Evolutionary conservation across 2,113 vertebrate genomes (phyloP).

Genomic region (Gymnarchus niloticus): DNA sequence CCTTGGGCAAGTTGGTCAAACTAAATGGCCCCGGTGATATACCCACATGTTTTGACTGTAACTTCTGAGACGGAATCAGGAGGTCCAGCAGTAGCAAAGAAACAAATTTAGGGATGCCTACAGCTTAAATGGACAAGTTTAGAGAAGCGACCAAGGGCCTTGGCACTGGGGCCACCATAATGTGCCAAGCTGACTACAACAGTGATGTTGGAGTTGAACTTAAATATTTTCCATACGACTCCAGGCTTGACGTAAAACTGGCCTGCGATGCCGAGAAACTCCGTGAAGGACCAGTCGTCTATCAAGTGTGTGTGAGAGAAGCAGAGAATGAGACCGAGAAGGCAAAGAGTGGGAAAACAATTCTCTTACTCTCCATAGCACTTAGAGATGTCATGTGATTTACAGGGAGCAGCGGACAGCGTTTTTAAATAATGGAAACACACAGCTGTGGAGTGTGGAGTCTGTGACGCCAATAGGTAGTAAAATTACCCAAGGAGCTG

Average conservation of each 20-base stretch:
- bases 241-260: too few species aligned
- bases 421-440: constrained; percentile 54
- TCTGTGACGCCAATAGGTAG: constrained; percentile 54
- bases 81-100: background rate
- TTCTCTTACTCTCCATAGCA: background rate
- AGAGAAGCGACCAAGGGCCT: background rate
- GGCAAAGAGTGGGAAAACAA: background rate
- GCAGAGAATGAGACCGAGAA: background rate
- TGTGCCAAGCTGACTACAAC: background rate
- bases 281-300: background rate
- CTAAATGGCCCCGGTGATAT: background rate
- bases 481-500: constrained; percentile 49
- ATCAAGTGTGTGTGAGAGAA: background rate
- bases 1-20: background rate
- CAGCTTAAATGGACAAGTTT: background rate
- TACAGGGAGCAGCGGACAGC: constrained; percentile 26
- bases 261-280: background rate
- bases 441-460: constrained; percentile 31
- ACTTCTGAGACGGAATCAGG: background rate
- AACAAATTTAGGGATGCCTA: too few species aligned
- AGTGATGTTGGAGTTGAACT: background rate
- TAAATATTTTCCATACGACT: background rate
- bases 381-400: constrained; percentile 36
- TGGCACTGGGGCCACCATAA: background rate
- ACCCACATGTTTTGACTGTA: background rate